Percentiles rank a stretch among this genome's conserved stretches.
Evolutionary conservation across 2,113 vertebrate species (phyloP).

Genomic region (Pimephales promelas): DNA sequence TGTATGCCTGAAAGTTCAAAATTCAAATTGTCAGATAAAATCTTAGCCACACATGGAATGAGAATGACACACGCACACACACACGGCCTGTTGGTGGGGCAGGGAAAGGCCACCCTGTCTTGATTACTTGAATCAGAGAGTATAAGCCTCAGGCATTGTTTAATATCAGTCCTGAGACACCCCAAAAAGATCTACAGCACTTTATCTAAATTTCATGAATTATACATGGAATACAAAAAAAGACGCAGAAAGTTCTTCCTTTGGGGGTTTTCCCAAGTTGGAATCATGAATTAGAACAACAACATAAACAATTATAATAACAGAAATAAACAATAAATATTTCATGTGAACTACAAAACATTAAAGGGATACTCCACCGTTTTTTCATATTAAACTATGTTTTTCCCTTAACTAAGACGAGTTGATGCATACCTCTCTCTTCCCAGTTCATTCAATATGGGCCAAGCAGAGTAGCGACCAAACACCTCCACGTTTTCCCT

Average conservation of each 20-base stretch:
- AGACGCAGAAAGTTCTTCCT: not conserved
- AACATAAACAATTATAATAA: not conserved
- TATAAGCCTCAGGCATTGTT: slow-evolving; percentile 48
- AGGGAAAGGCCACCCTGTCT: slow-evolving; percentile 62
- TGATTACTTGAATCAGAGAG: slow-evolving; percentile 64
- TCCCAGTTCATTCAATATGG: too few species aligned
- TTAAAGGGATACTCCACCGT: too few species aligned
- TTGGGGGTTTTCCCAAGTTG: not conserved
- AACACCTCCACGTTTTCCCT: too few species aligned
- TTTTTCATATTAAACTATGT: too few species aligned
- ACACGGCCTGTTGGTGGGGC: not conserved
- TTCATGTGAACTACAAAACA: not conserved
- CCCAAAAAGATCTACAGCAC: not conserved
- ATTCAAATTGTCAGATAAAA: slow-evolving; percentile 60
- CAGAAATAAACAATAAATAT: not conserved
- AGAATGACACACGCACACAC: slow-evolving; percentile 35
- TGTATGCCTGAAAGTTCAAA: slow-evolving; percentile 47
- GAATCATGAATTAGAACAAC: not conserved
- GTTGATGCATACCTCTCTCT: too few species aligned
- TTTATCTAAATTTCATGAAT: slow-evolving; percentile 5
- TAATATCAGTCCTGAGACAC: slow-evolving; percentile 18
- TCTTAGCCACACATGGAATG: slow-evolving; percentile 48
- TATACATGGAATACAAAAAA: not conserved
- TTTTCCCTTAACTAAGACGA: too few species aligned
- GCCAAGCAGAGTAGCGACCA: too few species aligned